Conservation (phyloP, 1,140 invertebrate genomes). For the Zaprionus vittiger region DNA sequence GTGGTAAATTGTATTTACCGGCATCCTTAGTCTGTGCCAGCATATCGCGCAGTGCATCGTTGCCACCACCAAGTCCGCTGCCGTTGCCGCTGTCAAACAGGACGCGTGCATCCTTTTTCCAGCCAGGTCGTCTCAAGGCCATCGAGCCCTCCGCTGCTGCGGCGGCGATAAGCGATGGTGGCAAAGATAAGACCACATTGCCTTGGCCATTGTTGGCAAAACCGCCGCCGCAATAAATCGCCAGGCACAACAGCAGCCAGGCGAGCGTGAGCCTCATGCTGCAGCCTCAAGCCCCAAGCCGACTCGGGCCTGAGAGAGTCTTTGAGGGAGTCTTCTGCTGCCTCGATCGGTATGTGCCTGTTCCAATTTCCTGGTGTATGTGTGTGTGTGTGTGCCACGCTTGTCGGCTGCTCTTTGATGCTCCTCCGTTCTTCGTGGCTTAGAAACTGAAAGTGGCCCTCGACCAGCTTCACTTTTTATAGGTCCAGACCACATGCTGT, state of each 20-base stretch:
- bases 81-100: conserved; percentile 60
- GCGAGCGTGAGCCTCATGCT: conserved; percentile 81
- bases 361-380: conserved; percentile 59
- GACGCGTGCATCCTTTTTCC: conserved; percentile 82
- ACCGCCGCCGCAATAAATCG: conserved; percentile 80
- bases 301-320: not conserved
- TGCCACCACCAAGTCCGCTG: conserved; percentile 30
- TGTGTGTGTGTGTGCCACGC: not conserved
- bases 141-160: conserved; percentile 59
- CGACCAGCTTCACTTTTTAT: conserved; percentile 74
- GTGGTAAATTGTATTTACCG: conserved; percentile 38
- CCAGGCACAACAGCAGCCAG: conserved; percentile 74
- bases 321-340: conserved; percentile 9
- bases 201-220: conserved; percentile 61
- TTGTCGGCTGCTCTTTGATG: conserved; percentile 70
- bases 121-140: conserved; percentile 68
- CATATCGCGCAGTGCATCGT: conserved; percentile 60
- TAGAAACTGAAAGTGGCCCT: conserved; percentile 81
- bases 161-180: conserved; percentile 84
- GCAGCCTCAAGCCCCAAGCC: conserved; percentile 28
- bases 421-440: conserved; percentile 45
- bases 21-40: conserved; percentile 39
- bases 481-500: conserved; percentile 33
- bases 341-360: conserved; percentile 42
- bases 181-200: conserved; percentile 81